A percentile compares a stretch with the other conserved stretches of the same genome.
phyloP scores from a whole-genome alignment of 2,113 vertebrate species.

The Mus musculus region DNA sequence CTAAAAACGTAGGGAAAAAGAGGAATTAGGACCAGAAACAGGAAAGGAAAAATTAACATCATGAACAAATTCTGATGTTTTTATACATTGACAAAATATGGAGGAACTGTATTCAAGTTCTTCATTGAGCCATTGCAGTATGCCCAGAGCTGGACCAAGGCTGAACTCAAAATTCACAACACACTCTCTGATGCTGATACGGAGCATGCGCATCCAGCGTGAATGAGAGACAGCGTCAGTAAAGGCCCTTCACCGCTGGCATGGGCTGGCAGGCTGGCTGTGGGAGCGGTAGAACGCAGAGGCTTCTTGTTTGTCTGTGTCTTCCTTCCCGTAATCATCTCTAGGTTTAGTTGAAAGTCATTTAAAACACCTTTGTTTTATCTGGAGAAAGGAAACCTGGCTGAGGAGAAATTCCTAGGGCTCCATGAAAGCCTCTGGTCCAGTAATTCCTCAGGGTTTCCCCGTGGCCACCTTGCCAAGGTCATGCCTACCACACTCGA shows the following conservation, averaged over 20 bases:
- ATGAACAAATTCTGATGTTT: not conserved
- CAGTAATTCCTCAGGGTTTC: not conserved
- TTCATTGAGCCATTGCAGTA: not conserved
- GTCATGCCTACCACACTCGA: conserved; percentile 3
- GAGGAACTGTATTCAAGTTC: not conserved
- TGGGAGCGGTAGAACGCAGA: not conserved
- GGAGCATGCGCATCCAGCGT: not conserved
- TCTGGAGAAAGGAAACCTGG: conserved; percentile 55
- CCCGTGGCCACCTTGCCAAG: conserved; percentile 25
- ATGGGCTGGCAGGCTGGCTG: accelerated
- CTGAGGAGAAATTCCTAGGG: conserved; percentile 2
- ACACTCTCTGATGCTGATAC: no score
- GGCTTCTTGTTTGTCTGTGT: not conserved
- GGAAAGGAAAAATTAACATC: not conserved
- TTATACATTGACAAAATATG: not conserved
- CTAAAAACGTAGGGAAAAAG: not conserved
- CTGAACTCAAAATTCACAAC: not conserved
- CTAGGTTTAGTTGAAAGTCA: conserved; percentile 47
- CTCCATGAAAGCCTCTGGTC: not conserved
- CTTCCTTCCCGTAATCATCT: conserved; percentile 4
- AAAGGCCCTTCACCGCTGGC: not conserved
- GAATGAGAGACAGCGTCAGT: not conserved
- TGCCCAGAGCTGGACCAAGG: not conserved
- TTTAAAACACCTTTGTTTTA: conserved; percentile 50
- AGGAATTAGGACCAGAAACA: not conserved